Evolutionary conservation across 2,888 invertebrate species (phyloP).

Genomic region (Pheosia tremula): DNA sequence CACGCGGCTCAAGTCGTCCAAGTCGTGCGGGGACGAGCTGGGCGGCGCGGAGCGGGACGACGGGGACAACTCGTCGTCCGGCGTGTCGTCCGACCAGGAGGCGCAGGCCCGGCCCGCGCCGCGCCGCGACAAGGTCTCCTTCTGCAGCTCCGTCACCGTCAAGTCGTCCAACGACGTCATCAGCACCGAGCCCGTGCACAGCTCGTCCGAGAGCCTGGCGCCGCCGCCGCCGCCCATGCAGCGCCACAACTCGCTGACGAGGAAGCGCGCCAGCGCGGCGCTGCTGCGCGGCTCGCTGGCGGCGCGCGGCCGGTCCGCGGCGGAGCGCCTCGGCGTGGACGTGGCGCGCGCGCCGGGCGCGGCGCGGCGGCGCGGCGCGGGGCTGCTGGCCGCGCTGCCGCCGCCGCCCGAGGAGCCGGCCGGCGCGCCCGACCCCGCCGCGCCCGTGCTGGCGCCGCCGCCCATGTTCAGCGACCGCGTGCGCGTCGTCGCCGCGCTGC

Average conservation of each 20-base stretch:
- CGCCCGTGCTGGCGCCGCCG: constrained; percentile 91
- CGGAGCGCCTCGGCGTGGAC: constrained; percentile 77
- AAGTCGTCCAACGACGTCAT: constrained; percentile 81
- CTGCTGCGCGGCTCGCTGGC: constrained; percentile 75
- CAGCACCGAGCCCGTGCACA: constrained; percentile 82
- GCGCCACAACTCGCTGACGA: constrained; percentile 86
- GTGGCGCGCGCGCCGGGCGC: constrained; percentile 60
- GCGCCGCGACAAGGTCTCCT: constrained; percentile 76
- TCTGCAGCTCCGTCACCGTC: constrained; percentile 79
- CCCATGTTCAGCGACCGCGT: constrained; percentile 96
- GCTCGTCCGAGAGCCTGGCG: constrained; percentile 75
- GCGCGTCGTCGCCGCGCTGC: constrained; percentile 93
- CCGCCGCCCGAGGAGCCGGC: constrained; percentile 90
- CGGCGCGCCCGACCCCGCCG: constrained; percentile 54
- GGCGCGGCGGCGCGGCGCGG: constrained; percentile 87
- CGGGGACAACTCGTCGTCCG: constrained; percentile 94
- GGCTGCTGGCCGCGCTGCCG: constrained; percentile 91
- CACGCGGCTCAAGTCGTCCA: constrained; percentile 92
- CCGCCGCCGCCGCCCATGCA: constrained; percentile 75
- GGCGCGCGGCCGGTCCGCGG: constrained; percentile 63
- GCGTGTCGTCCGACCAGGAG: constrained; percentile 94
- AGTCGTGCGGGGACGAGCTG: constrained; percentile 94
- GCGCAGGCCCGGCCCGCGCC: constrained; percentile 64
- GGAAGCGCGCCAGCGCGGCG: constrained; percentile 85
- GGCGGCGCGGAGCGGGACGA: constrained; percentile 86